Percentiles rank a stretch among this genome's conserved stretches.
Conservation (phyloP, 2,113 vertebrate genomes). For the Agelaius phoeniceus region DNA sequence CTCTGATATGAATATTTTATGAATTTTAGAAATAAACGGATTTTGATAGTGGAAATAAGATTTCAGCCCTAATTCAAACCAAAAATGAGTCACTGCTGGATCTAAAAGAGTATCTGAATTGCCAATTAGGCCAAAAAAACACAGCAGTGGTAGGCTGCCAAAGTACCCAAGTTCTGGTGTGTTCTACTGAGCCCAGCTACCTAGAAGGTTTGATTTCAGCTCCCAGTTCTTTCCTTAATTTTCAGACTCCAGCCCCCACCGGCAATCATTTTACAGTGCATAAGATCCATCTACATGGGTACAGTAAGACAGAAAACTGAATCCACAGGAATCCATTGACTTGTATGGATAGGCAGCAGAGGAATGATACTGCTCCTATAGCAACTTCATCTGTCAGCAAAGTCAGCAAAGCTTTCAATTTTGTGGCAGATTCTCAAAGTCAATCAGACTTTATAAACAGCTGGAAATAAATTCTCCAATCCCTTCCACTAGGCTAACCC, state of each 20-base stretch:
- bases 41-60: background rate
- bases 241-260: background rate
- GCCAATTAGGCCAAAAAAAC: background rate
- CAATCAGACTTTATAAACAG: background rate
- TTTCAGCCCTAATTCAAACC: background rate
- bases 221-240: background rate
- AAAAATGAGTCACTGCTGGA: background rate
- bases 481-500: background rate
- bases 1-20: background rate
- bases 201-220: background rate
- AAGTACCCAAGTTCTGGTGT: background rate
- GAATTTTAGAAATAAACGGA: background rate
- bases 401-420: background rate
- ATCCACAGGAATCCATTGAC: background rate
- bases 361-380: background rate
- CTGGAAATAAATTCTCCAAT: background rate
- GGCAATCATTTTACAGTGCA: background rate
- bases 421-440: background rate
- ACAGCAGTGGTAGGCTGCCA: background rate
- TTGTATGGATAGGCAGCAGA: background rate
- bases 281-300: background rate
- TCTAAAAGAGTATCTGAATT: background rate
- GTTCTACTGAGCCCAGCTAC: background rate
- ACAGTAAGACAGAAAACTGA: background rate
- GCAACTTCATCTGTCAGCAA: background rate